These are phyloP conservation scores for Crioceris asparagi DNA, from an alignment of 2,888 invertebrate genomes.

Conservation along the genomic window DNA sequence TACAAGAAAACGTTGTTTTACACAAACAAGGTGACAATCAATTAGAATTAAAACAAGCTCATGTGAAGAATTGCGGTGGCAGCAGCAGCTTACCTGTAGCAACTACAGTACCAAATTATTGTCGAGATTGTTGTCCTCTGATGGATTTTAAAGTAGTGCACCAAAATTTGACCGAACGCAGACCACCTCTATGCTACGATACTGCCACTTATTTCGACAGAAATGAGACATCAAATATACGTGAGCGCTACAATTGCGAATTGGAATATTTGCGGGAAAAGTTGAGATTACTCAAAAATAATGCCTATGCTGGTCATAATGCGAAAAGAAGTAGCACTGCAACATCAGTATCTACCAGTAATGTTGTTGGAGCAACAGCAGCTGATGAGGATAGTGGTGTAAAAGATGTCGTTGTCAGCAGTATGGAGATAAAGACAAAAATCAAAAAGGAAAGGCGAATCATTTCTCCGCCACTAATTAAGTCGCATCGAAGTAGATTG, in stretches of 20 bases:
- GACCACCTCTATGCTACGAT: constrained; percentile 25
- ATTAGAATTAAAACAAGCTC: neutral
- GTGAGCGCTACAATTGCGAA: constrained; percentile 30
- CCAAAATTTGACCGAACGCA: constrained; percentile 16
- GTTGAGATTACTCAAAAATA: constrained; percentile 27
- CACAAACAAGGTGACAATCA: too few species aligned
- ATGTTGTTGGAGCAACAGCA: neutral
- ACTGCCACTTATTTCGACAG: constrained; percentile 34
- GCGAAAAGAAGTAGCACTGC: too few species aligned
- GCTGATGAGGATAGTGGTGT: neutral
- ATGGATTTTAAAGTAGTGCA: constrained; percentile 18
- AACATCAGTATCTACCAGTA: too few species aligned
- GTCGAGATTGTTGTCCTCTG: constrained; percentile 20
- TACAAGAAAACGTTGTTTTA: neutral
- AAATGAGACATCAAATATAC: constrained; percentile 25
- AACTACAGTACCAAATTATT: constrained; percentile 7
- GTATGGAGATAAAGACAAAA: constrained; percentile 15
- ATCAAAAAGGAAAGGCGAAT: constrained; percentile 12
- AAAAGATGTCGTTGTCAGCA: constrained; percentile 1
- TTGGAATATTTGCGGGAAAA: constrained; percentile 31
- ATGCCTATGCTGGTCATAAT: constrained; percentile 11
- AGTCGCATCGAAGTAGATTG: constrained; percentile 16
- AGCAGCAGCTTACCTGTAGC: neutral
- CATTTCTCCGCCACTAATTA: neutral
- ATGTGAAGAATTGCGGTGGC: neutral